These are phyloP conservation scores for Chironomus tepperi DNA, from an alignment of 1,140 invertebrate species.

Conservation along the genomic window DNA sequence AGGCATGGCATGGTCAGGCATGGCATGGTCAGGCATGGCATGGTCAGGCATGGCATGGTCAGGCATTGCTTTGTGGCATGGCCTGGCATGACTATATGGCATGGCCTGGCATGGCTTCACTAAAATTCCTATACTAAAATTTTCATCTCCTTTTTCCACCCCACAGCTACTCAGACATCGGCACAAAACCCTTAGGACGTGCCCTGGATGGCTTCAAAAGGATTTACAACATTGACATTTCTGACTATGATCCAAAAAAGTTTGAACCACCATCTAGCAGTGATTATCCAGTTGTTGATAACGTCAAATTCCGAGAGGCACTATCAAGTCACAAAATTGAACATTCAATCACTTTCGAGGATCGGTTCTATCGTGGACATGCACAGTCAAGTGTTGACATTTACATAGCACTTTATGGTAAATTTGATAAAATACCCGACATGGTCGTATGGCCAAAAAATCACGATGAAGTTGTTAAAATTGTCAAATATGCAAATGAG, in stretches of 20 bases:
- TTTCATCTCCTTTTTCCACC: conserved; percentile 32
- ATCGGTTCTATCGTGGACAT: conserved; percentile 81
- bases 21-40: too few species aligned
- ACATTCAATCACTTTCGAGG: conserved; percentile 68
- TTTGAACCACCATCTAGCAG: conserved; percentile 73
- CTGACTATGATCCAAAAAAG: conserved; percentile 96
- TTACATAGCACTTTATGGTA: conserved; percentile 58
- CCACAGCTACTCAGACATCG: not conserved
- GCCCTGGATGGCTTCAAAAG: conserved; percentile 67
- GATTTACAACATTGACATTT: conserved; percentile 37
- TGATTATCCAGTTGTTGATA: conserved; percentile 77
- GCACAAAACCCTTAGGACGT: conserved; percentile 72
- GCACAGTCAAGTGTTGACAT: conserved; percentile 93
- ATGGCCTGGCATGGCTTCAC: too few species aligned
- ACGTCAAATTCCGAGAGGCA: conserved; percentile 51
- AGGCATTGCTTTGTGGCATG: too few species aligned
- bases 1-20: too few species aligned
- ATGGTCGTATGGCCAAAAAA: conserved; percentile 83
- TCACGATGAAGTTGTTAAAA: conserved; percentile 72
- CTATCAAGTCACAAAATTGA: conserved; percentile 53
- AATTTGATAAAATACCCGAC: conserved; percentile 81
- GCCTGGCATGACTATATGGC: too few species aligned
- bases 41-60: too few species aligned
- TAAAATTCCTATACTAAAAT: too few species aligned
- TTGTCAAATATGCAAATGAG: conserved; percentile 70